Evolutionary conservation across 1,140 invertebrate genomes (phyloP).

Genomic region (Trachelipus rathkii): DNA sequence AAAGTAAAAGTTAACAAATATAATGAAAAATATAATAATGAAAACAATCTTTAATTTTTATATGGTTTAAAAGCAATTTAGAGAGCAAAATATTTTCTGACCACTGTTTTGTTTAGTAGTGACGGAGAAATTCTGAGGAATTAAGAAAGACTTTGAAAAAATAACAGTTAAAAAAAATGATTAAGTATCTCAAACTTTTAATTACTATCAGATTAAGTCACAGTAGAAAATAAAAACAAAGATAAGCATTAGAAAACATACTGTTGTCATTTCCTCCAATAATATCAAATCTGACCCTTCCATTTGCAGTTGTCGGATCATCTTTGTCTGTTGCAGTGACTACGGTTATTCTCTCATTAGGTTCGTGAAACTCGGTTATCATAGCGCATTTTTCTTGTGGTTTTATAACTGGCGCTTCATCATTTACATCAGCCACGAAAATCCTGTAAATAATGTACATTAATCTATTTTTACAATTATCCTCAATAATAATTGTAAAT

Average conservation of each 20-base stretch:
- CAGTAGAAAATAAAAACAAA: neutral
- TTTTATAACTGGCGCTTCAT: constrained; percentile 69
- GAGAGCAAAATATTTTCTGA: no score
- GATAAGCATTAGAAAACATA: constrained; percentile 44
- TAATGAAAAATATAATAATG: no score
- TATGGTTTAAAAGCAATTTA: no score
- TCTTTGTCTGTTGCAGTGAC: constrained; percentile 76
- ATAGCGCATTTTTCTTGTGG: constrained; percentile 61
- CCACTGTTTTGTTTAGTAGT: no score
- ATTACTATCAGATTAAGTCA: neutral
- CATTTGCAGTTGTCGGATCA: constrained; percentile 72
- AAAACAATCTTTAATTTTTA: no score
- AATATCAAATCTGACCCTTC: constrained; percentile 67
- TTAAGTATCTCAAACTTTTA: no score
- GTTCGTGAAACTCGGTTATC: constrained; percentile 82
- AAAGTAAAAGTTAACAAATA: neutral
- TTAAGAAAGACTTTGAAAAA: no score
- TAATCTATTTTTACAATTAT: neutral
- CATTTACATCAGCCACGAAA: constrained; percentile 69
- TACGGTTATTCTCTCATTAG: constrained; percentile 67
- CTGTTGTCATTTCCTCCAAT: constrained; percentile 64
- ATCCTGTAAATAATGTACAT: constrained; percentile 28
- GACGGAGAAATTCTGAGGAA: no score
- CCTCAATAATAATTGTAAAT: neutral
- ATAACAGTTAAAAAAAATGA: no score